Percentiles rank a stretch among this genome's conserved stretches.
phyloP scores from a whole-genome alignment of 2,888 invertebrate genomes.

The Lasioglossum villosulum region DNA sequence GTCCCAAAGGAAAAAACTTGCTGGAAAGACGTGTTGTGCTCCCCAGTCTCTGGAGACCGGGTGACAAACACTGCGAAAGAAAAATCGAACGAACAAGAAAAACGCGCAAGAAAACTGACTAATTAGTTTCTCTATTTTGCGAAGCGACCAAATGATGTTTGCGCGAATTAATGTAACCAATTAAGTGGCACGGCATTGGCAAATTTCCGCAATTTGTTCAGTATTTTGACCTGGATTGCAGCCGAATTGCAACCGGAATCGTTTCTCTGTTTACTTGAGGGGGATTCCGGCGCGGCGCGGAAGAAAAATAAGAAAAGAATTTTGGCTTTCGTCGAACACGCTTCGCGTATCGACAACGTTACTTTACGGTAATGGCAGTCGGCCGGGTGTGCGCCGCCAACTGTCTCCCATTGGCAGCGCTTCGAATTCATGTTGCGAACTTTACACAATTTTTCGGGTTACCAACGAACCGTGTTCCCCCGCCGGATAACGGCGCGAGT shows the following conservation, averaged over 20 bases:
- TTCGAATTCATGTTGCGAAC: slow-evolving; percentile 29
- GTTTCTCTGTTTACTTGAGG: background rate
- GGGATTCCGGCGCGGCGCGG: background rate
- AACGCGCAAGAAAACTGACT: background rate
- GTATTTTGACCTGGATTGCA: background rate
- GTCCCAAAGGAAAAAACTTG: background rate
- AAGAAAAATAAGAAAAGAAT: background rate
- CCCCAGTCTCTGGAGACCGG: background rate
- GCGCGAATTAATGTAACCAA: background rate
- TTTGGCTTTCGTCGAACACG: slow-evolving; percentile 18
- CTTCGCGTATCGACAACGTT: background rate
- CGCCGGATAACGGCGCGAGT: slow-evolving; percentile 23
- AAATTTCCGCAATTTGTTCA: slow-evolving; percentile 8
- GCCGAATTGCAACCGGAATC: background rate
- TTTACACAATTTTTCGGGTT: slow-evolving; percentile 50
- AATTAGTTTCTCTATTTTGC: background rate
- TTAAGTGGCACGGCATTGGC: background rate
- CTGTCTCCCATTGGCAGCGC: slow-evolving; percentile 36
- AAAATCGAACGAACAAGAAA: background rate
- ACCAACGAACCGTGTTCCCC: slow-evolving; percentile 10
- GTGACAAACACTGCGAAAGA: background rate
- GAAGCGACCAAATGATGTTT: background rate
- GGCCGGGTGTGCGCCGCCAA: slow-evolving; percentile 31
- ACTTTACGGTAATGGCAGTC: slow-evolving; percentile 33
- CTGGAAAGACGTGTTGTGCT: background rate